Evolutionary conservation across 2,113 vertebrate genomes (phyloP).

Genomic region (Malaclemys terrapin): DNA sequence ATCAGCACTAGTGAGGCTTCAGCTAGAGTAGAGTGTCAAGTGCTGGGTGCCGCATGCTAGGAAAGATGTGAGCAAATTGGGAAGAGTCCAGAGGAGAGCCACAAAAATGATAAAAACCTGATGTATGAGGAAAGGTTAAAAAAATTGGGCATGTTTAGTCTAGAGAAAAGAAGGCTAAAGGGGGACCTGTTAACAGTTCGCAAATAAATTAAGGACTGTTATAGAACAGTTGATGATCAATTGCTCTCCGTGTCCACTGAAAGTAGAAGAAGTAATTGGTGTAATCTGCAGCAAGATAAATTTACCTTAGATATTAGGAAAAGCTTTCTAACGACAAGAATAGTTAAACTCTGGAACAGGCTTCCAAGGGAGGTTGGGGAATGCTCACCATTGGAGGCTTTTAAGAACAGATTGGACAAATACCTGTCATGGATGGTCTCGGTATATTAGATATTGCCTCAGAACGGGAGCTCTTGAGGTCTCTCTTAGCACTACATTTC

Average conservation of each 20-base stretch:
- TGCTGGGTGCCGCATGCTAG: neutral
- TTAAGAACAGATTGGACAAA: neutral
- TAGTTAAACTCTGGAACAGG: neutral
- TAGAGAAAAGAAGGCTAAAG: neutral
- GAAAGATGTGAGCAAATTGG: neutral
- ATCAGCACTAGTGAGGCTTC: neutral
- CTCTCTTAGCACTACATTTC: neutral
- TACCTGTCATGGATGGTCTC: neutral
- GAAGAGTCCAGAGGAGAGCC: neutral
- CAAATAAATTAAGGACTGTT: neutral
- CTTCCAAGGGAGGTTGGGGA: neutral
- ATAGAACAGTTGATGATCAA: neutral
- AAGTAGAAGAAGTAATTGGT: neutral
- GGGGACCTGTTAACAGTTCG: neutral
- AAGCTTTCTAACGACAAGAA: neutral
- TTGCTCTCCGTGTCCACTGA: neutral
- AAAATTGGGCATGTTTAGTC: neutral
- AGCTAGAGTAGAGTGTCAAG: neutral
- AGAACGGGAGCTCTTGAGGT: neutral
- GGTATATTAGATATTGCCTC: neutral
- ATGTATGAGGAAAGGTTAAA: neutral
- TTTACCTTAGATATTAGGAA: neutral
- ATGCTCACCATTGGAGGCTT: neutral
- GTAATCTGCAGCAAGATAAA: neutral
- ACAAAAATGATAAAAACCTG: neutral